phyloP scores from a whole-genome alignment of 2,888 invertebrate genomes.

The Andricus curvator region DNA sequence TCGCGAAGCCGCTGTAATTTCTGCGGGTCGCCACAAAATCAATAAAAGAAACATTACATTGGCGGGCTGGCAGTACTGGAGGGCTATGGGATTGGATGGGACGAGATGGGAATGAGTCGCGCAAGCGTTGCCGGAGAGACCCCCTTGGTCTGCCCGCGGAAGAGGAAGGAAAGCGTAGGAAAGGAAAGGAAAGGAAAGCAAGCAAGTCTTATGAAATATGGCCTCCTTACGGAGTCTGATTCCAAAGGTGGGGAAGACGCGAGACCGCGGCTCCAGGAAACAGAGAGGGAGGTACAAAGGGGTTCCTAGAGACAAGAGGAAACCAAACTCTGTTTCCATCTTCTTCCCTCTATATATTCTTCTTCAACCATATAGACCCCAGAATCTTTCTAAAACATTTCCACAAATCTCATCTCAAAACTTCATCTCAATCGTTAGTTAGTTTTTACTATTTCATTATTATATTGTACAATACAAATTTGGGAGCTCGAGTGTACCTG shows the following conservation, averaged over 20 bases:
- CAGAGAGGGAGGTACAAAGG: constrained; percentile 47
- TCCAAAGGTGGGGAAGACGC: constrained; percentile 50
- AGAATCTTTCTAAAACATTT: constrained; percentile 27
- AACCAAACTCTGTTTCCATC: constrained; percentile 41
- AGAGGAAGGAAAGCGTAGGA: constrained; percentile 53
- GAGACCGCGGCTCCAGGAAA: constrained; percentile 39
- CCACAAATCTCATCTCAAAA: neutral
- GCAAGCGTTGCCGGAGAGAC: constrained; percentile 74
- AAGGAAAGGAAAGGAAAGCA: constrained; percentile 57
- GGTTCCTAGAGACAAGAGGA: constrained; percentile 54
- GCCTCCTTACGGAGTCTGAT: constrained; percentile 73
- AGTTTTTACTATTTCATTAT: neutral
- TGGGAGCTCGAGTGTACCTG: too few relatives aligned
- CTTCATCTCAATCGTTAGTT: neutral
- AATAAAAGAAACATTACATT: constrained; percentile 79
- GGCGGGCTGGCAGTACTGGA: constrained; percentile 68
- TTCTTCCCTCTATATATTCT: constrained; percentile 1
- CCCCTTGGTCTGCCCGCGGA: constrained; percentile 53
- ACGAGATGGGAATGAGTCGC: constrained; percentile 74
- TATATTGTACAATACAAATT: too few relatives aligned
- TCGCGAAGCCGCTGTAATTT: constrained; percentile 73
- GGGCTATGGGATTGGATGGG: constrained; percentile 75
- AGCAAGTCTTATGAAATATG: constrained; percentile 76
- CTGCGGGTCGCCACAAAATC: constrained; percentile 77
- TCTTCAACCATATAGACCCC: neutral